Conservation (phyloP, 2,113 vertebrate genomes). For the Jacana jacana region DNA sequence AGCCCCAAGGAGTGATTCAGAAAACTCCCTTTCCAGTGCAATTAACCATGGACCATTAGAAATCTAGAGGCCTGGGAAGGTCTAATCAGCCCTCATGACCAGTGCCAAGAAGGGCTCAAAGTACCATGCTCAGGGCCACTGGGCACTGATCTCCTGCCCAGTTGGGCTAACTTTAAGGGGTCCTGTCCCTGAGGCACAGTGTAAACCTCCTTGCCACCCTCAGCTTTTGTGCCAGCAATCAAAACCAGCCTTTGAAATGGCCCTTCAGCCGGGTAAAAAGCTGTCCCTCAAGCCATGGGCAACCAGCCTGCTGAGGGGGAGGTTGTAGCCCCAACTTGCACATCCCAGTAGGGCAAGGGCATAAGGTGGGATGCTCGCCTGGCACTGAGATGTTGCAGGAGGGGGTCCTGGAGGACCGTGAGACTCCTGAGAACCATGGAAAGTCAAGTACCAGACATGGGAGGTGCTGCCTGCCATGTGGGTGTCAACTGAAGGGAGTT, state of each 20-base stretch:
- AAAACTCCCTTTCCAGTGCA: not conserved
- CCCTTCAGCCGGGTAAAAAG: not conserved
- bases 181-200: accelerated
- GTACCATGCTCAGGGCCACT: not conserved
- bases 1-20: not conserved
- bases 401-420: not conserved
- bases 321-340: not conserved
- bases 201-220: not conserved
- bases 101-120: not conserved
- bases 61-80: not conserved
- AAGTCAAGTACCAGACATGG: not conserved
- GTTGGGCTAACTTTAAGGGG: not conserved
- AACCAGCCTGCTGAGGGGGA: not conserved
- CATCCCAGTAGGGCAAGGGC: no score
- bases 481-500: not conserved
- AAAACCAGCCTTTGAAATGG: not conserved
- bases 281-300: accelerated
- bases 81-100: not conserved
- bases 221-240: not conserved
- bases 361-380: not conserved
- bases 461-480: accelerated
- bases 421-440: not conserved
- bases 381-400: not conserved
- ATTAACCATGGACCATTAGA: not conserved
- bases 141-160: not conserved